Evolutionary conservation across 2,113 vertebrate species (phyloP), one percentile per base, ranked within the genome.

Genomic region (Hylia prasina): DNA sequence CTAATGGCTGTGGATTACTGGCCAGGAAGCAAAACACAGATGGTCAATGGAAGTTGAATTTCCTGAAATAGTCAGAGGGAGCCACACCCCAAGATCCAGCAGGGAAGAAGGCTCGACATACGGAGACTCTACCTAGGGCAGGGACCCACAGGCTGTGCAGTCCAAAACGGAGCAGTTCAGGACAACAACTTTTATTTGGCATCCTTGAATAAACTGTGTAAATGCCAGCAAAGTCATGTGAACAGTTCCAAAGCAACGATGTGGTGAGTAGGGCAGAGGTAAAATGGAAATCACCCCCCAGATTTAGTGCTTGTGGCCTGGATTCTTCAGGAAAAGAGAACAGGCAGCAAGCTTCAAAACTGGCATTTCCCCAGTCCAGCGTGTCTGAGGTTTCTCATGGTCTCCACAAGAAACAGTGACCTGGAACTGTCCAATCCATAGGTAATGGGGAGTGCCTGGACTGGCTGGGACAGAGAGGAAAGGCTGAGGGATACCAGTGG

Each of bases 101-200:
- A 77, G 30, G 6, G 10, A 37, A 71, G 50, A 68, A 80, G 77
- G 47, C 53, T 18, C 0, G 0, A 40, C 25, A 15, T 0, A 4
- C 17, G 53, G 42, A 81, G 79, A n/a, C 11, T 21, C 50, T 23
- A 0, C 24, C 33, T 9, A 35, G 37, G 35, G 30, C 72, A 89
- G 31, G 11, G 23, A 78, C 53, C 44, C n/a, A 24, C 22, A 42
- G 15, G 53, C 4, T 65, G 40, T 3, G 25, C 23, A 2, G 40
- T 63, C 33, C 14, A 37, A 21, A 71, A n/a, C 19, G 1, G 7
- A 77, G 25, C 7, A 63, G 24, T 7, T 82, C 39, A 56, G 77
- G 48, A 71, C 54, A 90, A 42, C 11, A 4, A 16, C 57, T 87
- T 70, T 28, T 33, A 42, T 42, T 75, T 63, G 10, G n/a, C 51